Base-by-base conservation (phyloP, 2,797 vertebrate species). In the Gymnoscopelus microlampas region DNA sequence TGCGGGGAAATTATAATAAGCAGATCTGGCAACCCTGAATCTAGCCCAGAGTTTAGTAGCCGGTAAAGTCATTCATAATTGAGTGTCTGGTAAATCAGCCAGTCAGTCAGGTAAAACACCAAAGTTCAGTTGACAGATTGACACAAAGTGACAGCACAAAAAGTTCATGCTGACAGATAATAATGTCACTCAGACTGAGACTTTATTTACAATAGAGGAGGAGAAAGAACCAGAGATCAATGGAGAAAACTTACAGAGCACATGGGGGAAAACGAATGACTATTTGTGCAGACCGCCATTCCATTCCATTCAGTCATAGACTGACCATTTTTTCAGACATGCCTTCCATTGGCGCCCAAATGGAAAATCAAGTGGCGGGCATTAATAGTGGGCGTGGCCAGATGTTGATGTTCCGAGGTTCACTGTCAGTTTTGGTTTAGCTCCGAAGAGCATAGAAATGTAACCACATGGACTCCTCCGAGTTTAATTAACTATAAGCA, bases 221-320 rank as follows among this genome's bases (percentile, higher is more conserved):
- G 15, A 58, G 70, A 53, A 29, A 29, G 32, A 39, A 29, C 26
- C 29, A 63, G 15, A 56, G 14, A 58, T 12, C 58, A 44, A 67
- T 26, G 26, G 35, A 55, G 53, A 23, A 61, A 63, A n/a, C 13
- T 66, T 74, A 50, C 57, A 70, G 29, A 54, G 53, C 65, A 69
- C 61, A 60, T 3, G 63, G 78, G 78, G 66, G 81, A 79, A 82
- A 12, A 49, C 60, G 44, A 71, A 72, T 83, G 62, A 55, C 49
- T 32, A 60, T 79, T 73, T 71, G 70, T 56, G 14, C 58, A 53
- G 64, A 60, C 47, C 47, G 53, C 63, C 39, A 35, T 23, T 56
- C 23, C 47, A 62, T 78, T 86, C 84, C 78, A 82, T 89, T 87
- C 68, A 71, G 68, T 89, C 83, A 86, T 69, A 58, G 0, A 66